Evolutionary conservation across 2,113 vertebrate genomes (phyloP).

Genomic region (Labrus mixtus): DNA sequence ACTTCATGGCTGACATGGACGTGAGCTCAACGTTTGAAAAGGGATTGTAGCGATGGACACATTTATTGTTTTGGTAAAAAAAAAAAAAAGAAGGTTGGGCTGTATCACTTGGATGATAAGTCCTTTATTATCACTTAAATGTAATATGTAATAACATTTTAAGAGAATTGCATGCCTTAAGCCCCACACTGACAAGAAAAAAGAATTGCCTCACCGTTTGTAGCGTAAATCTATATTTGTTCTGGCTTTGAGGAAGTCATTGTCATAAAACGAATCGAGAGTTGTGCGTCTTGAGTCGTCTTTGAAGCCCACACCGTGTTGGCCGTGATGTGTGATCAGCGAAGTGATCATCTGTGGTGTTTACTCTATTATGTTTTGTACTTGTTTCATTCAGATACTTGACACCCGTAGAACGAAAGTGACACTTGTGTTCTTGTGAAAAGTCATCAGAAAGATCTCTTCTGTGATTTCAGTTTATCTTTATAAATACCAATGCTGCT

Average conservation of each 20-base stretch:
- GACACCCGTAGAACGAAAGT: slow-evolving; percentile 25
- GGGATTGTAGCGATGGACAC: neutral
- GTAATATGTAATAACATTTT: slow-evolving; percentile 11
- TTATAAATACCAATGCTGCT: slow-evolving; percentile 23
- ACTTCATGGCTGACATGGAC: neutral
- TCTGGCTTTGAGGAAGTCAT: slow-evolving; percentile 39
- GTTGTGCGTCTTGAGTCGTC: slow-evolving; percentile 27
- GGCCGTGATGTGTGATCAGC: slow-evolving; percentile 7
- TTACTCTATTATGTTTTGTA: slow-evolving; percentile 26
- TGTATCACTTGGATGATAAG: slow-evolving; percentile 1
- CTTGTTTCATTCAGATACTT: slow-evolving; percentile 20
- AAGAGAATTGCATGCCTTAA: slow-evolving; percentile 22
- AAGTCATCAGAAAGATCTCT: slow-evolving; percentile 4
- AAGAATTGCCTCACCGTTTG: slow-evolving; percentile 30
- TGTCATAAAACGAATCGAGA: slow-evolving; percentile 36
- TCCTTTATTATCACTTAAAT: slow-evolving; percentile 20
- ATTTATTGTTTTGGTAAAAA: slow-evolving; percentile 15
- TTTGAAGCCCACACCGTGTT: slow-evolving; percentile 5
- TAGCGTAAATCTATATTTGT: slow-evolving; percentile 46
- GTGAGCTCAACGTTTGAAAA: neutral
- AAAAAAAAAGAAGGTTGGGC: neutral
- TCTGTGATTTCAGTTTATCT: slow-evolving; percentile 21
- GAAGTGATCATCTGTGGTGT: slow-evolving; percentile 30
- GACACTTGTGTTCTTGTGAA: neutral
- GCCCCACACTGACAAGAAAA: slow-evolving; percentile 28